Percentiles rank a stretch among this genome's conserved stretches.
These are phyloP conservation scores for Drosophila subpulchrella DNA, from an alignment of 1,140 invertebrate species.

Conservation along the genomic window DNA sequence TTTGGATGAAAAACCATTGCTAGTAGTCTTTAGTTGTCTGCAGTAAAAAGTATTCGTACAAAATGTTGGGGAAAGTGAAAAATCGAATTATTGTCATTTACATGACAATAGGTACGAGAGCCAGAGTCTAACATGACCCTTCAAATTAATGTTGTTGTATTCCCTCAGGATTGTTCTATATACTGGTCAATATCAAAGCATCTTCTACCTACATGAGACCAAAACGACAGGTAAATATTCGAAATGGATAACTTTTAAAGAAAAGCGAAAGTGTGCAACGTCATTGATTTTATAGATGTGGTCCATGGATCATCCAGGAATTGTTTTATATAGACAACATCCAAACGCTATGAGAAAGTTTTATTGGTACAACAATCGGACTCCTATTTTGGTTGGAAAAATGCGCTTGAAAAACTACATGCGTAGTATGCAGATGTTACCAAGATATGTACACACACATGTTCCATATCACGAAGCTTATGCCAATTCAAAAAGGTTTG, in stretches of 20 bases:
- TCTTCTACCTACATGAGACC: slow-evolving; percentile 45
- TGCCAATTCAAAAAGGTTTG: slow-evolving; percentile 32
- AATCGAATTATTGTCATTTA: slow-evolving; percentile 37
- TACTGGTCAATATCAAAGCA: slow-evolving; percentile 37
- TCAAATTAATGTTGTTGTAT: background rate
- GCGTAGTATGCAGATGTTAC: slow-evolving; percentile 39
- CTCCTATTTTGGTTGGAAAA: slow-evolving; percentile 44
- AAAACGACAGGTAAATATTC: slow-evolving; percentile 29
- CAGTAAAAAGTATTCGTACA: slow-evolving; percentile 31
- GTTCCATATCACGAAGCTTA: slow-evolving; percentile 15
- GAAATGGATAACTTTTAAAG: background rate
- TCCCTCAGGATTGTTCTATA: slow-evolving; percentile 28
- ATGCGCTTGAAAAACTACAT: slow-evolving; percentile 39
- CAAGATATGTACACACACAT: slow-evolving; percentile 30
- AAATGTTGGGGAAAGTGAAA: slow-evolving; percentile 48
- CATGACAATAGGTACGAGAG: slow-evolving; percentile 36
- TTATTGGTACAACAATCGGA: slow-evolving; percentile 45
- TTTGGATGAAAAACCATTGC: slow-evolving; percentile 29
- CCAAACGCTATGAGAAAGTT: slow-evolving; percentile 48
- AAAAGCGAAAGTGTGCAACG: slow-evolving; percentile 31
- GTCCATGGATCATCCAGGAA: slow-evolving; percentile 35
- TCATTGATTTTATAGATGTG: slow-evolving; percentile 30
- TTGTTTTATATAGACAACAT: slow-evolving; percentile 45
- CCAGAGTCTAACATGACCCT: background rate
- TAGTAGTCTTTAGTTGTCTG: slow-evolving; percentile 41